A percentile compares a stretch with the other conserved stretches of the same genome.
phyloP scores from a whole-genome alignment of 2,888 invertebrate species.

The Ommatoiulus sabulosus region DNA sequence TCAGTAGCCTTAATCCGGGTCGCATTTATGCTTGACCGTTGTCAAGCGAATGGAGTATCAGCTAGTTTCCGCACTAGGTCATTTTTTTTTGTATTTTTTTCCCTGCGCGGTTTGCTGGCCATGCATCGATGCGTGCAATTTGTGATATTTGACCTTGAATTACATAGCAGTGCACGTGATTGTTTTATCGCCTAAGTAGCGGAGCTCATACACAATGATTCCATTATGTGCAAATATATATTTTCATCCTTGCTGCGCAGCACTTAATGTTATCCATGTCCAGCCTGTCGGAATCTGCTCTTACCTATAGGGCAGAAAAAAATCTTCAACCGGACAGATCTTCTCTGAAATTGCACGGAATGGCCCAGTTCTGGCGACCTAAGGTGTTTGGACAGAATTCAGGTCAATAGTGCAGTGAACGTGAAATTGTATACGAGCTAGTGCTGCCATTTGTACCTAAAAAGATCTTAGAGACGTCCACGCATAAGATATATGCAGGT shows the following conservation, averaged over 20 bases:
- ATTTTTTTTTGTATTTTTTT: neutral
- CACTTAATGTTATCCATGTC: neutral
- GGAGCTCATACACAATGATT: neutral
- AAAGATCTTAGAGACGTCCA: neutral
- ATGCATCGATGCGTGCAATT: constrained; percentile 17
- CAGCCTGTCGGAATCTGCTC: neutral
- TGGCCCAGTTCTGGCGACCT: constrained; percentile 21
- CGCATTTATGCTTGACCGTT: neutral
- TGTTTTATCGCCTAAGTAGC: neutral
- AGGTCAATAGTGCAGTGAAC: constrained; percentile 21
- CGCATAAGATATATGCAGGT: neutral
- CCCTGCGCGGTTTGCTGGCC: neutral
- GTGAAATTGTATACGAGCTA: neutral
- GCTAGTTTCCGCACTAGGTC: neutral
- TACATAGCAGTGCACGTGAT: neutral
- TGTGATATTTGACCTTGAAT: neutral
- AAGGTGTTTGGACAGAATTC: neutral
- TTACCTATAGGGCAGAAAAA: neutral
- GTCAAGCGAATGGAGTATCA: neutral
- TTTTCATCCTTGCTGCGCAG: neutral
- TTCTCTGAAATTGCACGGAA: neutral
- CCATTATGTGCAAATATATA: constrained; percentile 1
- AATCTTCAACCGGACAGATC: neutral
- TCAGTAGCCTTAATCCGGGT: neutral
- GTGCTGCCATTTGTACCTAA: neutral